phyloP scores from a whole-genome alignment of 2,113 vertebrate species.

The Brachirus orientalis region DNA sequence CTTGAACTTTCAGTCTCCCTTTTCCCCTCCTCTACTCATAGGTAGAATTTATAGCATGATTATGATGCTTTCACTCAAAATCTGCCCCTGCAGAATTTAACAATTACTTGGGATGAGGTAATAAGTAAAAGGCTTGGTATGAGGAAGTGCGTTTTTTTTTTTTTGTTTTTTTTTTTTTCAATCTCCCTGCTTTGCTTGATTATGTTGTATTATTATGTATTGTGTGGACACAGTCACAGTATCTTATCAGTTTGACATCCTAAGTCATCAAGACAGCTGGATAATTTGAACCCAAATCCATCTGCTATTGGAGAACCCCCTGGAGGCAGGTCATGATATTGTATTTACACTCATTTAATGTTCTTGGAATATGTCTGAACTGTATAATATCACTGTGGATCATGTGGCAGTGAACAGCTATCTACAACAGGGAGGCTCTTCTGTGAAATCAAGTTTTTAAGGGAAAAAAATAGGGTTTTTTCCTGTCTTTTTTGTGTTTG shows the following conservation, averaged over 20 bases:
- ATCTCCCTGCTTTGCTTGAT: conserved; percentile 48
- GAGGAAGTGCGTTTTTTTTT: conserved; percentile 76
- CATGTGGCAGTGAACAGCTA: conserved; percentile 53
- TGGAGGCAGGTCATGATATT: conserved; percentile 50
- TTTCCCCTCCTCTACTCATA: conserved; percentile 46
- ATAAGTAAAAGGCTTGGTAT: conserved; percentile 87
- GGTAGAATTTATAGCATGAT: conserved; percentile 90
- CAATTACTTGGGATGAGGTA: conserved; percentile 87
- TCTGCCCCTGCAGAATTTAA: conserved; percentile 80
- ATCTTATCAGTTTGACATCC: conserved; percentile 77
- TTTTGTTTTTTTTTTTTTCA: neutral
- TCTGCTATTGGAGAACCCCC: conserved; percentile 61
- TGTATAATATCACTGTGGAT: conserved; percentile 54
- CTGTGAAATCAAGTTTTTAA: conserved; percentile 46
- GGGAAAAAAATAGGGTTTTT: conserved; percentile 9
- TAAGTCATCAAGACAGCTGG: conserved; percentile 62
- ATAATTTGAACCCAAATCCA: conserved; percentile 66
- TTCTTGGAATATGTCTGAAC: conserved; percentile 63
- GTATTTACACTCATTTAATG: conserved; percentile 58
- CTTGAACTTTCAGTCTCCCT: conserved; percentile 85
- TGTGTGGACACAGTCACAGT: conserved; percentile 59
- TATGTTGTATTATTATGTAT: conserved; percentile 59
- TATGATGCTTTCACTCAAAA: conserved; percentile 89
- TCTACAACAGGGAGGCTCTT: conserved; percentile 49
- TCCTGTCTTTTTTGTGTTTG: conserved; percentile 37